Conservation (phyloP, 2,113 vertebrate genomes). For the Colossoma macropomum region DNA sequence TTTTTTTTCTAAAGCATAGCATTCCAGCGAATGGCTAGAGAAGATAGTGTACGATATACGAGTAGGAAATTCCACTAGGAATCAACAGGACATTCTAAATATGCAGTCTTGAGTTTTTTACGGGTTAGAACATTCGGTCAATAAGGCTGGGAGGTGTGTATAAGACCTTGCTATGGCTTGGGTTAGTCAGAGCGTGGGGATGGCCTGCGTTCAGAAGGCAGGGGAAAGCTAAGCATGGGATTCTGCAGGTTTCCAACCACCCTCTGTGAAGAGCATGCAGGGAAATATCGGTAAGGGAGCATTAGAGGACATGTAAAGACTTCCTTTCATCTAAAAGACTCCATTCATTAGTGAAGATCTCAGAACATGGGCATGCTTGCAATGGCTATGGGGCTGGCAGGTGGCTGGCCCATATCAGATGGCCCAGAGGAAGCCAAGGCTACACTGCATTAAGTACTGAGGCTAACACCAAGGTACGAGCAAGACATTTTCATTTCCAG, state of each 20-base stretch:
- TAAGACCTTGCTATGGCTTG: conserved; percentile 52
- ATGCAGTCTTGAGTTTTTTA: conserved; percentile 23
- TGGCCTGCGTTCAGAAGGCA: conserved; percentile 18
- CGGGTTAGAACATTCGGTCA: conserved; percentile 19
- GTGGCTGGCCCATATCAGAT: conserved; percentile 6
- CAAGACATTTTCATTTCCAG: not conserved
- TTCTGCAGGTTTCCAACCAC: conserved; percentile 26
- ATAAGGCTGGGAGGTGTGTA: conserved; percentile 49
- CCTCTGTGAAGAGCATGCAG: conserved; percentile 30
- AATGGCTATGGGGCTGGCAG: not conserved
- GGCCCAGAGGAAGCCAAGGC: conserved; percentile 25
- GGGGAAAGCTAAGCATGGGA: not conserved
- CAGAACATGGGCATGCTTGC: conserved; percentile 30
- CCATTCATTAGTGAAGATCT: not conserved
- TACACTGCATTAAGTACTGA: not conserved
- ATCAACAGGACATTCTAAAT: conserved; percentile 46
- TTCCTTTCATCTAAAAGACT: not conserved
- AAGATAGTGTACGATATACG: conserved; percentile 33
- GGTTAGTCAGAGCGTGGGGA: conserved; percentile 26
- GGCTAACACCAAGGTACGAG: conserved; percentile 19
- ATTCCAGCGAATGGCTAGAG: conserved; percentile 40
- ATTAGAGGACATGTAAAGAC: conserved; percentile 12
- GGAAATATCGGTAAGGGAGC: conserved; percentile 2
- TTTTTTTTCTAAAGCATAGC: conserved; percentile 25
- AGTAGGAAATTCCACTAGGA: conserved; percentile 44